Percentiles rank a stretch among this genome's conserved stretches.
These are phyloP conservation scores for Yponomeuta malinellus DNA, from an alignment of 2,888 invertebrate species.

Conservation along the genomic window DNA sequence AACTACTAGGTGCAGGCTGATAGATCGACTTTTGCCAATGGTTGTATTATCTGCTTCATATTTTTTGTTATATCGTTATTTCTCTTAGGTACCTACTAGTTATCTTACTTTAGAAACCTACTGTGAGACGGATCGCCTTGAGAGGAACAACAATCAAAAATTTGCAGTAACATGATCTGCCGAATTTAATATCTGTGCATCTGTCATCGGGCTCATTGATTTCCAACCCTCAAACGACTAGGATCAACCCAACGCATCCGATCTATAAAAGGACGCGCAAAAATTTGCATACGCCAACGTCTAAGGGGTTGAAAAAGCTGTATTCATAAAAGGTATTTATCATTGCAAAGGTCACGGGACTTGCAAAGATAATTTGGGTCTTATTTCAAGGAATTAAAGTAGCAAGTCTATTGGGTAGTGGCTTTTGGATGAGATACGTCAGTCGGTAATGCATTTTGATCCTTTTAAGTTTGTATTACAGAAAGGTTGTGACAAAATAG, in stretches of 20 bases:
- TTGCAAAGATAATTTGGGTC: conserved; percentile 25
- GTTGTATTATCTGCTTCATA: too few species aligned
- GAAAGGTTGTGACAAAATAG: conserved; percentile 16
- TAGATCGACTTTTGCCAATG: too few species aligned
- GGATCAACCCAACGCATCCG: conserved; percentile 31
- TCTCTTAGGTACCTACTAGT: too few species aligned
- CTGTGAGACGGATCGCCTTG: not conserved
- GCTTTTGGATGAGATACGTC: conserved; percentile 25
- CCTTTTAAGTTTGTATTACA: conserved; percentile 31
- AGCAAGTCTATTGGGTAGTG: not conserved
- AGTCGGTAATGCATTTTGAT: conserved; percentile 33
- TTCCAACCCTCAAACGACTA: conserved; percentile 42
- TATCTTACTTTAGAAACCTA: not conserved
- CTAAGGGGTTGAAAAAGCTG: conserved; percentile 49
- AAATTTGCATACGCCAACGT: conserved; percentile 65
- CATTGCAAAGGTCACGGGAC: conserved; percentile 8
- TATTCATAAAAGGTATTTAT: conserved; percentile 18
- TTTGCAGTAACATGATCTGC: conserved; percentile 10
- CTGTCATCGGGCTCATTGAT: conserved; percentile 66
- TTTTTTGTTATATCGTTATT: too few species aligned
- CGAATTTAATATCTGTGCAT: conserved; percentile 48
- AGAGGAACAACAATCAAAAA: not conserved
- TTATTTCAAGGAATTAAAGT: conserved; percentile 20
- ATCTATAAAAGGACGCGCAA: conserved; percentile 28
- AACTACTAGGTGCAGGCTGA: too few species aligned